phyloP scores from a whole-genome alignment of 2,797 vertebrate genomes.

The Acanthis flammea region DNA sequence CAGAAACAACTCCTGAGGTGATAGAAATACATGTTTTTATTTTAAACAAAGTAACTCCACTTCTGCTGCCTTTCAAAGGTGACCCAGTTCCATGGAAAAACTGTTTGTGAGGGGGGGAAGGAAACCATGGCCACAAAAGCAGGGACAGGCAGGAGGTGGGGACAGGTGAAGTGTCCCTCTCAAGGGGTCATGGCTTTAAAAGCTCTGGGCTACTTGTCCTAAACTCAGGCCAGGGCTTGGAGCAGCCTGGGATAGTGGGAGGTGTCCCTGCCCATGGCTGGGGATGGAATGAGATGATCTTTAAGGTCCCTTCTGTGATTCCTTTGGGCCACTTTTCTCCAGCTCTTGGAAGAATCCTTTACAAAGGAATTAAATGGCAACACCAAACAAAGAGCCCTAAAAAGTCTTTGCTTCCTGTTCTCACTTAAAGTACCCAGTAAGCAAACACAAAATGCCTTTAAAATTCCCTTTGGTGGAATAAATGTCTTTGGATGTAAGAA shows the following conservation, averaged over 20 bases:
- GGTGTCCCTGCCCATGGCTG: not conserved
- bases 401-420: not conserved
- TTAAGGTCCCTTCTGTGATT: not conserved
- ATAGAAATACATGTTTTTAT: constrained; percentile 11
- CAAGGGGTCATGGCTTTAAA: not conserved
- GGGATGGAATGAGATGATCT: fast-evolving
- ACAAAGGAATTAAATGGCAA: not conserved
- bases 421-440: not conserved
- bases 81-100: constrained; percentile 42
- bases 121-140: not conserved
- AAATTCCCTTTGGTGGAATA: not conserved
- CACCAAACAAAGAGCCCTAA: not conserved
- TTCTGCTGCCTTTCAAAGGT: constrained; percentile 1
- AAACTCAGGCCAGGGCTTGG: not conserved
- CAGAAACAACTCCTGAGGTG: constrained; percentile 39
- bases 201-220: fast-evolving
- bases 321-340: not conserved
- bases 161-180: too few species aligned
- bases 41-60: constrained; percentile 18
- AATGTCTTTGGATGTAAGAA: fast-evolving
- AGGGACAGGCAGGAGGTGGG: not conserved
- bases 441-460: not conserved
- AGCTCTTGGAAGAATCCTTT: not conserved
- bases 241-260: not conserved
- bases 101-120: fast-evolving